Evolutionary conservation across 2,888 invertebrate species (phyloP).

Genomic region (Watsonalla cultraria): DNA sequence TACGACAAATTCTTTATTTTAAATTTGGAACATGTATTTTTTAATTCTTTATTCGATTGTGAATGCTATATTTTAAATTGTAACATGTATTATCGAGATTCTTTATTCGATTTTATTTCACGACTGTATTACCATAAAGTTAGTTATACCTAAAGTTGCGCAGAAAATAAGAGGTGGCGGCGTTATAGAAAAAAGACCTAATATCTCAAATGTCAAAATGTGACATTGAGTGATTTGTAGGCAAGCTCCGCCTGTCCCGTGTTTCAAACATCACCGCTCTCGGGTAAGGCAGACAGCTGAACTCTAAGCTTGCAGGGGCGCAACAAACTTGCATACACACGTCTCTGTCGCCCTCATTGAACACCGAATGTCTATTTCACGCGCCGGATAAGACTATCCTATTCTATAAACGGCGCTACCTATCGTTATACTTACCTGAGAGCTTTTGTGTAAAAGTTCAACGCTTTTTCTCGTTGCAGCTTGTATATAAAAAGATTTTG

Average conservation of each 20-base stretch:
- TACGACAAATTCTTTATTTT: constrained; percentile 8
- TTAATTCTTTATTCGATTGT: too few relatives aligned
- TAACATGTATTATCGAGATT: not conserved
- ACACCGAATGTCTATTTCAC: constrained; percentile 50
- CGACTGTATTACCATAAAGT: constrained; percentile 27
- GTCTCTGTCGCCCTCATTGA: constrained; percentile 50
- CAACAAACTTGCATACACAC: constrained; percentile 58
- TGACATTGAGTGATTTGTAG: constrained; percentile 80
- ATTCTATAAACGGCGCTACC: constrained; percentile 71
- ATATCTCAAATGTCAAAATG: constrained; percentile 80
- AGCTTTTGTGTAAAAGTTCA: constrained; percentile 77
- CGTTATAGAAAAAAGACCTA: constrained; percentile 78
- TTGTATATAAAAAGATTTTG: constrained; percentile 63
- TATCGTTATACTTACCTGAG: constrained; percentile 74
- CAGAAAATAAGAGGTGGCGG: constrained; percentile 66
- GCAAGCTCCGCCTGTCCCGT: constrained; percentile 80
- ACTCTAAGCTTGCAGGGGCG: constrained; percentile 69
- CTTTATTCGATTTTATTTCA: constrained; percentile 13
- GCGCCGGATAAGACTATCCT: constrained; percentile 58
- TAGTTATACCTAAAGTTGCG: constrained; percentile 33
- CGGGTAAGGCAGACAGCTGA: constrained; percentile 70
- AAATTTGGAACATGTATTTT: not conserved
- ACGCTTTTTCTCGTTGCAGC: constrained; percentile 68
- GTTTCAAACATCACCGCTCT: constrained; percentile 80
- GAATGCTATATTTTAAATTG: constrained; percentile 8